Conservation (phyloP, 2,113 vertebrate species). For the Elaphurus davidianus region DNA sequence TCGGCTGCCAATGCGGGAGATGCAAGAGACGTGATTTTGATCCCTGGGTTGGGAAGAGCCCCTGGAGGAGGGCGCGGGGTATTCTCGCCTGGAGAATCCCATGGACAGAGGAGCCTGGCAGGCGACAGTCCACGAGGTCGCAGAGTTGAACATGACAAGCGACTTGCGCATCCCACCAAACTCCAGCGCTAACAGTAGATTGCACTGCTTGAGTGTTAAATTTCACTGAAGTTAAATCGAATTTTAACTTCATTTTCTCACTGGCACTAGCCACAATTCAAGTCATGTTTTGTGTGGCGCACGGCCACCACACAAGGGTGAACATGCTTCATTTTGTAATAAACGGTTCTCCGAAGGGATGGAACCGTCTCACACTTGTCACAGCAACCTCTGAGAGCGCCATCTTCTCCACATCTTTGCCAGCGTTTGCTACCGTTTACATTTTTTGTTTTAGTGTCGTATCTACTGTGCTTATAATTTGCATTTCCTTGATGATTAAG, state of each 20-base stretch:
- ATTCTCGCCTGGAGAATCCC: background rate
- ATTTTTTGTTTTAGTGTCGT: background rate
- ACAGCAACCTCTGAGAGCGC: accelerated
- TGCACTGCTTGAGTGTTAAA: background rate
- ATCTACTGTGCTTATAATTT: background rate
- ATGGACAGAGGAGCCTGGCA: background rate
- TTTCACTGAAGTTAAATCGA: background rate
- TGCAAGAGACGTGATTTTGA: background rate
- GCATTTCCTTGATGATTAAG: background rate
- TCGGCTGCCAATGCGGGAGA: background rate
- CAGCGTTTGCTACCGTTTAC: accelerated
- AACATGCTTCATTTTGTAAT: accelerated
- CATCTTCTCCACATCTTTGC: background rate
- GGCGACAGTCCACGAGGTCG: background rate
- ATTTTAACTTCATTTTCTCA: background rate
- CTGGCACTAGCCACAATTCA: background rate
- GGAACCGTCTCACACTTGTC: accelerated
- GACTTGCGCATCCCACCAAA: background rate
- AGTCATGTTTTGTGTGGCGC: no score
- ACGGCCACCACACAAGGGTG: accelerated
- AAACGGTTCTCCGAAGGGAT: background rate
- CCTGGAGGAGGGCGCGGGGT: background rate
- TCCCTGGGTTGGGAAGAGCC: background rate
- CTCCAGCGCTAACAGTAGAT: background rate
- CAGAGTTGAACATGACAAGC: background rate